Evolutionary conservation across 92 coral and sea anemone species (phyloP).

Genomic region (Porites evermanni): DNA sequence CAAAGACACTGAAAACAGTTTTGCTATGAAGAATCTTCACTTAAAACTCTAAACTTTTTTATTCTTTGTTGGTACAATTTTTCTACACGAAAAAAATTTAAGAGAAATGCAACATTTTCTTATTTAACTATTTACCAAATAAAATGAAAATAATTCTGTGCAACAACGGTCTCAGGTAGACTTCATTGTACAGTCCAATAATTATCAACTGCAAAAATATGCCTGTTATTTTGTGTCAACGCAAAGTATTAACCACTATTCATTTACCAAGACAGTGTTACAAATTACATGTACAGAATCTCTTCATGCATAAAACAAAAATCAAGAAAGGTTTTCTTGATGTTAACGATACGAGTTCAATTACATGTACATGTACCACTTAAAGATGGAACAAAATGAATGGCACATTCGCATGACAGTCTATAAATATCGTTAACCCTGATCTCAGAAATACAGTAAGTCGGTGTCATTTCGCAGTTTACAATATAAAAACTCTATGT

Average conservation of each 20-base stretch:
- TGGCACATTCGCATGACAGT: background rate
- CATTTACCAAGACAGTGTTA: background rate
- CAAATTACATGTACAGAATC: background rate
- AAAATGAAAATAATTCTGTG: slow-evolving; percentile 1
- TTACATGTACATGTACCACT: background rate
- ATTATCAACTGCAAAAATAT: slow-evolving; percentile 1
- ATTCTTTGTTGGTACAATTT: background rate
- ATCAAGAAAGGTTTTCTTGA: background rate
- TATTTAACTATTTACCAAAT: background rate
- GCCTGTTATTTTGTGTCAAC: background rate
- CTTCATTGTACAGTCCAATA: background rate
- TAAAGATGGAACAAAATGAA: background rate
- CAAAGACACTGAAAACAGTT: background rate
- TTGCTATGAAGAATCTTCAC: background rate
- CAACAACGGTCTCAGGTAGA: background rate
- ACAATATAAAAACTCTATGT: slow-evolving; percentile 15
- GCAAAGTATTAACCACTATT: background rate
- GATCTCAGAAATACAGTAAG: slow-evolving; percentile 2
- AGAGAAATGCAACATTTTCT: background rate
- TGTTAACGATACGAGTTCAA: background rate
- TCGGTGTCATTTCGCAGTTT: background rate
- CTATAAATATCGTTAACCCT: background rate
- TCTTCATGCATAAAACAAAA: background rate
- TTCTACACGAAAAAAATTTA: slow-evolving; percentile 1
- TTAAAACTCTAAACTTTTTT: background rate